These are phyloP conservation scores for Gymnosoma rotundatum DNA, from an alignment of 2,888 invertebrate genomes.

Conservation along the genomic window DNA sequence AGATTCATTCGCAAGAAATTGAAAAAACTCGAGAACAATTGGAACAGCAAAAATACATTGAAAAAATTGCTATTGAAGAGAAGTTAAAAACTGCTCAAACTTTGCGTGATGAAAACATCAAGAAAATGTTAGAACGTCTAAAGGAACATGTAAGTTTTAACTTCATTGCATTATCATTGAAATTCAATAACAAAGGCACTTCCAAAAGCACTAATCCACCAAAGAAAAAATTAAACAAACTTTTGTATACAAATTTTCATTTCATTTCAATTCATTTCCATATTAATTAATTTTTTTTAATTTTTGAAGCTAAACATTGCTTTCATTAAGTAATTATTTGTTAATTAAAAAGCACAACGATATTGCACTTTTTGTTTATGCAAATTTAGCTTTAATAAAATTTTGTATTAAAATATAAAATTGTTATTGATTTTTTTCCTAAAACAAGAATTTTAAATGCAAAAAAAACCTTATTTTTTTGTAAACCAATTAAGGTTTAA, in stretches of 20 bases:
- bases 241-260: constrained; percentile 21
- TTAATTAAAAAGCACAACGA: too few relatives aligned
- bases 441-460: too few relatives aligned
- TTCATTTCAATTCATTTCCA: constrained; percentile 12
- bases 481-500: too few relatives aligned
- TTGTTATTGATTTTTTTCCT: too few relatives aligned
- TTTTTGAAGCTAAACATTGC: not conserved
- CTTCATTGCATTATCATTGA: not conserved
- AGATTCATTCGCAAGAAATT: constrained; percentile 83
- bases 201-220: constrained; percentile 43
- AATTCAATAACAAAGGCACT: constrained; percentile 58
- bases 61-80: constrained; percentile 93
- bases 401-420: not conserved
- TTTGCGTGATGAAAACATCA: constrained; percentile 94
- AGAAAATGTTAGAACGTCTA: constrained; percentile 94
- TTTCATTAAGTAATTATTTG: too few relatives aligned
- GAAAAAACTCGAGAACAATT: constrained; percentile 88
- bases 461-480: too few relatives aligned
- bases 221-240: constrained; percentile 1
- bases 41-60: constrained; percentile 93
- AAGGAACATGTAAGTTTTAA: constrained; percentile 92
- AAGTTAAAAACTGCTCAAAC: constrained; percentile 93
- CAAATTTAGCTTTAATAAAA: not conserved
- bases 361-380: not conserved
- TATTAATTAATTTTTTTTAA: not conserved